Percentiles rank a stretch among this genome's conserved stretches.
Evolutionary conservation across 2,113 vertebrate genomes (phyloP).

Genomic region (Rhinolophus sinicus): DNA sequence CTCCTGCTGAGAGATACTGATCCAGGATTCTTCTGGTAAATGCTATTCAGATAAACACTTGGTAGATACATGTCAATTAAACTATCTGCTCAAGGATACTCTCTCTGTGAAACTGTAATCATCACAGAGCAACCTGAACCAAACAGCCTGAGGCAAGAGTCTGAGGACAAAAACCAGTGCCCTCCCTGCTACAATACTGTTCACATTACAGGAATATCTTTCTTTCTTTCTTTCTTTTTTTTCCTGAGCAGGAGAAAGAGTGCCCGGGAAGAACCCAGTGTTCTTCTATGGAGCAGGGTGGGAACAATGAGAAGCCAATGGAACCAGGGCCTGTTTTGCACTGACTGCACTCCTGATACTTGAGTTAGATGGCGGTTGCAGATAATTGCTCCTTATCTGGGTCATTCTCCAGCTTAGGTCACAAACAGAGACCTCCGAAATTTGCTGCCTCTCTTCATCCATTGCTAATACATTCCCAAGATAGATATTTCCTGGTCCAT

Average conservation of each 20-base stretch:
- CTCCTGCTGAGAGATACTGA: not conserved
- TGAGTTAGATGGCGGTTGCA: not conserved
- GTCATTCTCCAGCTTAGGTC: not conserved
- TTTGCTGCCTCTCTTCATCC: not conserved
- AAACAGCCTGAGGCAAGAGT: not conserved
- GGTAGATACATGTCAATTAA: not conserved
- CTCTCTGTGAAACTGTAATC: not conserved
- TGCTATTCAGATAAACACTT: constrained; percentile 9
- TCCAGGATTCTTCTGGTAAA: constrained; percentile 12
- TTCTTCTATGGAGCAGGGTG: not conserved
- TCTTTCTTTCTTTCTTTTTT: not conserved
- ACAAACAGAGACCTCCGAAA: not conserved
- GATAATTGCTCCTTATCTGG: not conserved
- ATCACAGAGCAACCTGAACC: not conserved
- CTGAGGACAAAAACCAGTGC: not conserved
- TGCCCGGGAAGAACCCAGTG: not conserved
- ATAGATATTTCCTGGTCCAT: not conserved
- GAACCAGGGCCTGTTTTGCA: not conserved
- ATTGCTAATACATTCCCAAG: not conserved
- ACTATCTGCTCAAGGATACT: not conserved
- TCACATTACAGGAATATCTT: not conserved
- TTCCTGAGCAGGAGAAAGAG: not conserved
- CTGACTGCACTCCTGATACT: not conserved
- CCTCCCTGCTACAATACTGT: not conserved
- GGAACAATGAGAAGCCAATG: not conserved